These are phyloP conservation scores for Lota lota DNA, from an alignment of 2,113 vertebrate genomes.

Conservation along the genomic window DNA sequence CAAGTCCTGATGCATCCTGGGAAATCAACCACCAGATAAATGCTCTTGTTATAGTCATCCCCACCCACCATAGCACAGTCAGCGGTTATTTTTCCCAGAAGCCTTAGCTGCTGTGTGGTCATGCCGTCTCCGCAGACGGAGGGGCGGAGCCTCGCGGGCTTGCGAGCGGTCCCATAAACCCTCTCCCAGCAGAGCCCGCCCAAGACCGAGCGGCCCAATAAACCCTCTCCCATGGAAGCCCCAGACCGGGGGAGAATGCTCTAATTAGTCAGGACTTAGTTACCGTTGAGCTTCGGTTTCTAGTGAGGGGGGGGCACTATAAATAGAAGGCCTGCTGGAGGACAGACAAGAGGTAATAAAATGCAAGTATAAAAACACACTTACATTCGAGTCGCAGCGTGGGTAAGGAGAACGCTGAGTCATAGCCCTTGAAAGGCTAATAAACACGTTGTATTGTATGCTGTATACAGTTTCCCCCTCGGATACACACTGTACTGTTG, in stretches of 20 bases:
- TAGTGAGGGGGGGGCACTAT: conserved; percentile 31
- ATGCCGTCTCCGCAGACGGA: conserved; percentile 15
- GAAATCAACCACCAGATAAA: too few relatives aligned
- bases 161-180: conserved; percentile 33
- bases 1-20: too few relatives aligned
- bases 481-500: neutral
- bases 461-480: neutral
- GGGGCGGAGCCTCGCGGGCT: conserved; percentile 27
- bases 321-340: conserved; percentile 57
- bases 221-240: conserved; percentile 39
- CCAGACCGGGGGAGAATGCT: conserved; percentile 44
- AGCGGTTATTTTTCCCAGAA: conserved; percentile 7
- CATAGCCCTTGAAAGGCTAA: conserved; percentile 17
- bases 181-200: conserved; percentile 21
- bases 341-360: conserved; percentile 58
- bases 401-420: conserved; percentile 22
- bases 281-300: conserved; percentile 33
- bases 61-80: too few relatives aligned
- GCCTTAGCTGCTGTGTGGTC: conserved; percentile 16
- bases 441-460: neutral
- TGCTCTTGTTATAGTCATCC: too few relatives aligned
- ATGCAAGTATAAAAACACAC: conserved; percentile 43
- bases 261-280: conserved; percentile 61
- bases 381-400: conserved; percentile 36
- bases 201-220: conserved; percentile 33